Evolutionary conservation across 2,888 invertebrate genomes (phyloP).

Genomic region (Apamea monoglypha): DNA sequence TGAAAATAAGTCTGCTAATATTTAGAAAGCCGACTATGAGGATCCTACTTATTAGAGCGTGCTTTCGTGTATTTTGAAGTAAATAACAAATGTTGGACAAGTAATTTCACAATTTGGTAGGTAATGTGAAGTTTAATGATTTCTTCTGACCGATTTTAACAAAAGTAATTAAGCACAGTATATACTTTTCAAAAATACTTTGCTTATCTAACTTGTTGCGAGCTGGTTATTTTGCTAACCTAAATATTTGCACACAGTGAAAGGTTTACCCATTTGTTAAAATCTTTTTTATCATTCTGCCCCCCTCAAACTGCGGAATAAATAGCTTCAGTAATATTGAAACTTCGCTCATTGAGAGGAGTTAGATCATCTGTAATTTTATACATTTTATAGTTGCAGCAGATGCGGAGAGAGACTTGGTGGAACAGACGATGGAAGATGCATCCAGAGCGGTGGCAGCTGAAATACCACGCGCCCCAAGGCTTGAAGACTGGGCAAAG

Average conservation of each 20-base stretch:
- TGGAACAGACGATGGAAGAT: conserved; percentile 76
- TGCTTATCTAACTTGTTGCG: background rate
- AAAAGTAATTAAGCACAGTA: background rate
- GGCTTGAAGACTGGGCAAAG: conserved; percentile 82
- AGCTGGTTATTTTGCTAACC: background rate
- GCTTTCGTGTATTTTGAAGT: conserved; percentile 29
- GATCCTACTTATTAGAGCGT: conserved; percentile 54
- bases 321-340: background rate
- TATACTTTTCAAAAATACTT: conserved; percentile 15
- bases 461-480: conserved; percentile 83
- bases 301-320: background rate
- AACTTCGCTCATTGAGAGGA: background rate
- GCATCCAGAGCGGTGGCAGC: conserved; percentile 81
- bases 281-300: background rate
- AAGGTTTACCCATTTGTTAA: background rate
- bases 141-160: background rate
- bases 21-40: conserved; percentile 55
- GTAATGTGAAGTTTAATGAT: conserved; percentile 19
- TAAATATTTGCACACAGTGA: conserved; percentile 12
- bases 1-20: conserved; percentile 33
- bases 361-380: background rate
- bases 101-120: conserved; percentile 19
- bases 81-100: conserved; percentile 12
- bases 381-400: conserved; percentile 14
- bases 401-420: conserved; percentile 72